Evolutionary conservation across 2,797 vertebrate genomes (phyloP).

Genomic region (Cetoscarus ocellatus): DNA sequence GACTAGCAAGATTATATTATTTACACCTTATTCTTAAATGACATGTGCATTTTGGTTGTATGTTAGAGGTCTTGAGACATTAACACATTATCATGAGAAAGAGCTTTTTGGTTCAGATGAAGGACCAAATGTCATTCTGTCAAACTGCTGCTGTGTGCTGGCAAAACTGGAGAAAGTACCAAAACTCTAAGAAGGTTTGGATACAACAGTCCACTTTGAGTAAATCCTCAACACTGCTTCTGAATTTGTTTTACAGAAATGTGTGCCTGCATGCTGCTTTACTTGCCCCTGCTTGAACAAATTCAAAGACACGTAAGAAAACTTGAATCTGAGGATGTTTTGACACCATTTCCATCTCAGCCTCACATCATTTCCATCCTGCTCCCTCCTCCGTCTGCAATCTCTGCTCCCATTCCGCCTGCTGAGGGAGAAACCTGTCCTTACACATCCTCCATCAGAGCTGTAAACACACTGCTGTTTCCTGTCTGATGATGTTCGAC

Average conservation of each 20-base stretch:
- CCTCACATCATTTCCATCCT: slow-evolving; percentile 21
- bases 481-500: slow-evolving; percentile 45
- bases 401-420: slow-evolving; percentile 30
- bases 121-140: too few relatives aligned
- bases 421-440: slow-evolving; percentile 51
- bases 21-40: too few relatives aligned
- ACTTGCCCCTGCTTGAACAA: slow-evolving; percentile 1
- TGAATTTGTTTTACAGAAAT: neutral
- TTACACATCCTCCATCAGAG: slow-evolving; percentile 48
- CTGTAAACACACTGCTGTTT: slow-evolving; percentile 44
- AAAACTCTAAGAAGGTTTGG: too few relatives aligned
- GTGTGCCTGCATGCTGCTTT: neutral
- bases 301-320: neutral
- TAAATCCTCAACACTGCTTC: neutral
- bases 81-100: too few relatives aligned
- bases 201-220: too few relatives aligned
- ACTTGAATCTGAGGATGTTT: slow-evolving; percentile 24
- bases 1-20: too few relatives aligned
- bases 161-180: too few relatives aligned
- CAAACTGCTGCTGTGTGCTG: too few relatives aligned
- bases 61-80: too few relatives aligned
- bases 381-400: slow-evolving; percentile 36
- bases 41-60: too few relatives aligned
- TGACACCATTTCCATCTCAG: slow-evolving; percentile 25
- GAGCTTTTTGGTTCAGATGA: too few relatives aligned